These are phyloP conservation scores for Tipula helvola DNA, from an alignment of 2,888 invertebrate species.

Conservation along the genomic window DNA sequence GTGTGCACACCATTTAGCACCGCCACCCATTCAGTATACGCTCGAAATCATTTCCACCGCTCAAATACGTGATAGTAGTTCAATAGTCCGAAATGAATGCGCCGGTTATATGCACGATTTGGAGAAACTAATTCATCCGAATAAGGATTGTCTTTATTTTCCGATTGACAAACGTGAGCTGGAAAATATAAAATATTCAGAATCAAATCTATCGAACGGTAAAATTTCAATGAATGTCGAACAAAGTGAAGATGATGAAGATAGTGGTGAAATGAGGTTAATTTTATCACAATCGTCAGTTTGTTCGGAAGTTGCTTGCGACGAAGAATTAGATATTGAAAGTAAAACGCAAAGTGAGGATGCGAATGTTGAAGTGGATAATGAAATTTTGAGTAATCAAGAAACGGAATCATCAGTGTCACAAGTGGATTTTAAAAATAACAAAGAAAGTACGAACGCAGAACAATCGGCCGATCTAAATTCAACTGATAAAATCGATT, in stretches of 20 bases:
- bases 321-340: background rate
- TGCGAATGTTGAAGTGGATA: background rate
- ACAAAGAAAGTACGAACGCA: background rate
- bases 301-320: background rate
- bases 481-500: background rate
- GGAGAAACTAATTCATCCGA: slow-evolving; percentile 25
- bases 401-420: background rate
- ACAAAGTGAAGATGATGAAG: slow-evolving; percentile 10
- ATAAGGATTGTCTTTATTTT: slow-evolving; percentile 24
- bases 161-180: slow-evolving; percentile 21
- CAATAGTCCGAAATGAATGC: slow-evolving; percentile 19
- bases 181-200: slow-evolving; percentile 18
- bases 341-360: background rate
- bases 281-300: background rate
- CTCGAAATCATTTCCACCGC: slow-evolving; percentile 20
- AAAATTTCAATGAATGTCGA: background rate
- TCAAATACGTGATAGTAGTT: slow-evolving; percentile 20
- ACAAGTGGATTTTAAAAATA: background rate
- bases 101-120: slow-evolving; percentile 18
- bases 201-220: background rate
- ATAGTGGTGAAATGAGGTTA: background rate
- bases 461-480: background rate
- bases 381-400: background rate
- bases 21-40: slow-evolving; percentile 23
- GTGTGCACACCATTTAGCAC: slow-evolving; percentile 23